A percentile compares a stretch with the other conserved stretches of the same genome.
Conservation (phyloP, 2,797 vertebrate genomes). For the Lepus oiostolus region DNA sequence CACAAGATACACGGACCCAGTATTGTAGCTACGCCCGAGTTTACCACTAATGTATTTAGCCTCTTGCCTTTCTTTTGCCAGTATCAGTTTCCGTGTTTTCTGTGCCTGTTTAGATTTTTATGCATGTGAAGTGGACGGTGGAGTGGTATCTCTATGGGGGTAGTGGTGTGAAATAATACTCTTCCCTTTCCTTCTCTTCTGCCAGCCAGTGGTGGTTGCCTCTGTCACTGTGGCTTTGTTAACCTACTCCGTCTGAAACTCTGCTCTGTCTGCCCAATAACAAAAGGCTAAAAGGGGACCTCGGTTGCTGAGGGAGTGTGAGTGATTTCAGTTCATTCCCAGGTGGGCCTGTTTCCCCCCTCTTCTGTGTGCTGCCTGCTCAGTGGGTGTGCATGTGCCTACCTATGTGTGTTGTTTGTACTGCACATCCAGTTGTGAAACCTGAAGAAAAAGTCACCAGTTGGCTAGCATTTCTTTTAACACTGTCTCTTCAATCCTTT, state of each 20-base stretch:
- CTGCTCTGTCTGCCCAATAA: constrained; percentile 89
- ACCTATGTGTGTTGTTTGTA: neutral
- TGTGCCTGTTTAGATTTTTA: neutral
- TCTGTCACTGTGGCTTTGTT: constrained; percentile 90
- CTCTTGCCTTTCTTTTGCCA: neutral
- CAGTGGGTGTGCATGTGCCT: neutral
- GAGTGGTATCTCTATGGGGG: constrained; percentile 60
- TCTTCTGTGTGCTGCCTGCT: constrained; percentile 72
- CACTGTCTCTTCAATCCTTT: constrained; percentile 75
- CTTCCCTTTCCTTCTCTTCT: constrained; percentile 88
- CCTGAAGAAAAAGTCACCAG: constrained; percentile 46
- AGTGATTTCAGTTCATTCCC: constrained; percentile 89
- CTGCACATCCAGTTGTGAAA: neutral
- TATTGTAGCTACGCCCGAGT: neutral
- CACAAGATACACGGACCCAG: neutral
- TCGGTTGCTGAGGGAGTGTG: constrained; percentile 90
- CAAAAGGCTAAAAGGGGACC: constrained; percentile 89
- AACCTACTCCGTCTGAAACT: constrained; percentile 92
- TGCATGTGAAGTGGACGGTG: neutral
- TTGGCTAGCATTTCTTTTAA: constrained; percentile 81
- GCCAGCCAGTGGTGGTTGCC: constrained; percentile 92
- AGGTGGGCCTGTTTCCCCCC: constrained; percentile 77
- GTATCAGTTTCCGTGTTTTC: neutral
- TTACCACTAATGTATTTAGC: neutral
- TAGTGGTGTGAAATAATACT: constrained; percentile 68